Base-by-base conservation (phyloP, 2,888 invertebrate genomes). In the Alloscopus bannaensis region DNA sequence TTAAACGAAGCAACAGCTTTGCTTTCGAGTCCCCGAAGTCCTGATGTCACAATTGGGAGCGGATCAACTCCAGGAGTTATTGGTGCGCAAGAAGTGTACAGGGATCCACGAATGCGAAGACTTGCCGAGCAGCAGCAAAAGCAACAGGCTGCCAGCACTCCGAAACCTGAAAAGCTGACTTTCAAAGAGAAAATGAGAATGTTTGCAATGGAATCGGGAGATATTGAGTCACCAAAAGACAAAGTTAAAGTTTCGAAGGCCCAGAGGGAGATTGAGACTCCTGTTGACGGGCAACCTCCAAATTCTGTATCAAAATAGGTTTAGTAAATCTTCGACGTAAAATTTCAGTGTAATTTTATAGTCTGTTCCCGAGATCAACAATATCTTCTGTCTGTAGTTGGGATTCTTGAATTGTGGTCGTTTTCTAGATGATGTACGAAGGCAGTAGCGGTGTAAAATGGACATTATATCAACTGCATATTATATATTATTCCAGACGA, bases 111-210 rank as follows among this genome's bases (percentile, higher is more conserved):
- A 85, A 91, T 93, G 86, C 92, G 94, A 76, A 93, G 96, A n/a
- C 90, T 97, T 85, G 95, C 95, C 1, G 95, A 95, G 88, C 92
- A 93, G 87, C 92, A 93, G 86, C 91, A 92, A 82, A 91, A 92
- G 84, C 91, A 92, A 86, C 91, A 90, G 80, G 90, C 90, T 85
- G 89, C 91, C 84, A 85, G 87, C 84, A 86, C 87, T 69, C 92
- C 93, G 73, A 92, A 95, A 82, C 96, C 96, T 1, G 98, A 98
- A 88, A 96, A 97, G 87, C 91, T 99, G 81, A 96, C 96, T 76
- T 99, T 99, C 90, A 94, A 97, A 88, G 99, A 99, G 89, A 99
- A 99, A 90, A 99, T 99, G 98, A 97, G 97, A 90, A 96, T 98
- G 95, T 99, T 99, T 90, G 99, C 98, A 52, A 93, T 95, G 90